phyloP scores from a whole-genome alignment of 2,797 vertebrate genomes.

The Alosa sapidissima region DNA sequence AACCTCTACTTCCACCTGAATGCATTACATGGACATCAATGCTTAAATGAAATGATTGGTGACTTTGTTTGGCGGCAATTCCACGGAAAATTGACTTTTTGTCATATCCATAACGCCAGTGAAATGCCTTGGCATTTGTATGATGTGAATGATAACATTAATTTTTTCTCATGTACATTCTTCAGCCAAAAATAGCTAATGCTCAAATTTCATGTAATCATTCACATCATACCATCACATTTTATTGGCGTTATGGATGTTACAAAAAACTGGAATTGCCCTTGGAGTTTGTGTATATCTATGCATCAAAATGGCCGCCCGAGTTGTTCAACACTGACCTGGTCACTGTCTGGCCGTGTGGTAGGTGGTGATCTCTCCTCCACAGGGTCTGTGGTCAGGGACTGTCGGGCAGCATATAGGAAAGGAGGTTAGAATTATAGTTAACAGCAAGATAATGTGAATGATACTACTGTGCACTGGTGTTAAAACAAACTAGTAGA shows the following conservation, averaged over 20 bases:
- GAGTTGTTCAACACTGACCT: conserved; percentile 63
- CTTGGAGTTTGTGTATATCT: neutral
- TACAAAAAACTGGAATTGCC: too few relatives aligned
- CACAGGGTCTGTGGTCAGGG: conserved; percentile 58
- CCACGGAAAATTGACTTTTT: too few relatives aligned
- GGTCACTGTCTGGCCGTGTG: conserved; percentile 60
- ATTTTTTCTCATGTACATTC: too few relatives aligned
- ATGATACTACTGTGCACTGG: neutral
- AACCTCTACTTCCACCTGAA: neutral
- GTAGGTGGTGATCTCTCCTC: conserved; percentile 60
- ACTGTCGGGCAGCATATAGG: conserved; percentile 48
- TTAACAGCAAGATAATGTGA: neutral
- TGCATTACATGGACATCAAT: neutral
- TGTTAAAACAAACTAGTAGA: neutral
- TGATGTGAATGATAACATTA: too few relatives aligned
- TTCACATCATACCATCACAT: too few relatives aligned
- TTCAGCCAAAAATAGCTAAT: too few relatives aligned
- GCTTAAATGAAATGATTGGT: too few relatives aligned
- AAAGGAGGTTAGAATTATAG: neutral
- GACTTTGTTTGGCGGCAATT: too few relatives aligned
- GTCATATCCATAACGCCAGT: too few relatives aligned
- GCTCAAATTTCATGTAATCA: too few relatives aligned
- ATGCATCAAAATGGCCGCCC: neutral
- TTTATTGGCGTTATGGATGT: too few relatives aligned
- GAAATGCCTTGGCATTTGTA: too few relatives aligned